phyloP scores from a whole-genome alignment of 2,888 invertebrate species.

The Tenthredo livida region DNA sequence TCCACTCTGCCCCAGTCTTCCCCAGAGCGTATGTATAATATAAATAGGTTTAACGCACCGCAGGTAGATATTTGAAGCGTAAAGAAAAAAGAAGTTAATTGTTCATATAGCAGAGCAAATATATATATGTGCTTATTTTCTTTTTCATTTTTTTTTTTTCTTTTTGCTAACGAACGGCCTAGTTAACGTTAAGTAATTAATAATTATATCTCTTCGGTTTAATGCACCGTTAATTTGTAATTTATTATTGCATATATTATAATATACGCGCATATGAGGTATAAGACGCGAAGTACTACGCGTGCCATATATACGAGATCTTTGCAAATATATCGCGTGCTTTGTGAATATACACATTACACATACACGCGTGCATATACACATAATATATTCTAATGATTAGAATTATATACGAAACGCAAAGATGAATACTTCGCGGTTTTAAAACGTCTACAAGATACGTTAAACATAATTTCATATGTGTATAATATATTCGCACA shows the following conservation, averaged over 20 bases:
- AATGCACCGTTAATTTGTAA: not conserved
- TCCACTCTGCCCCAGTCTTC: no score
- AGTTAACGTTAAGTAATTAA: slow-evolving; percentile 16
- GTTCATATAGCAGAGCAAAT: slow-evolving; percentile 10
- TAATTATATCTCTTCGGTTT: slow-evolving; percentile 21
- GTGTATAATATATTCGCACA: not conserved
- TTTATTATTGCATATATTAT: not conserved
- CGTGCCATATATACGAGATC: not conserved
- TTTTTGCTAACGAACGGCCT: slow-evolving; percentile 9
- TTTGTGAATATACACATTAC: not conserved
- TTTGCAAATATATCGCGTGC: not conserved
- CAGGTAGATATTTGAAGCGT: not conserved
- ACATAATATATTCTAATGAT: not conserved
- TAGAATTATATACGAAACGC: not conserved
- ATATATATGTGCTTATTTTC: not conserved
- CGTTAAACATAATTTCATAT: not conserved
- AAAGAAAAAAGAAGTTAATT: not conserved
- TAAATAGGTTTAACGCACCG: not conserved
- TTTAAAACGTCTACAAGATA: not conserved
- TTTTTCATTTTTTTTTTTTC: not conserved
- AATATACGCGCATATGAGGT: not conserved
- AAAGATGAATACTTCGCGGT: slow-evolving; percentile 28
- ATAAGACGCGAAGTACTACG: not conserved
- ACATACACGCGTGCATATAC: not conserved
- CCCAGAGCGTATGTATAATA: not conserved